Evolutionary conservation across 2,113 vertebrate genomes (phyloP).

Genomic region (Condylura cristata): DNA sequence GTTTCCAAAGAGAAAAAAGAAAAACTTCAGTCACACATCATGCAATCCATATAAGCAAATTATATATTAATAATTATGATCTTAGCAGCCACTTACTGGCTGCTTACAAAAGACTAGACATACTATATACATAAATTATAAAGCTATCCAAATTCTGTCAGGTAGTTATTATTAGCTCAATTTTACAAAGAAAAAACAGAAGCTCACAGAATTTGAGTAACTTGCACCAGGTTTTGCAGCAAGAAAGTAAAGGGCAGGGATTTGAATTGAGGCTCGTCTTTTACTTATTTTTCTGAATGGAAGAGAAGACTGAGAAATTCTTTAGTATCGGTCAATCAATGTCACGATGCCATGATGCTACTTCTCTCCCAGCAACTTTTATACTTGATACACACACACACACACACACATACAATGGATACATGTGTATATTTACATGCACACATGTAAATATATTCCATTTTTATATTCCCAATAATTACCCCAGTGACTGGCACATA

Average conservation of each 20-base stretch:
- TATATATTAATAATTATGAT: conserved; percentile 1
- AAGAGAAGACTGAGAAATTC: neutral
- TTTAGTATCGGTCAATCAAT: neutral
- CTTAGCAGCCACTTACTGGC: neutral
- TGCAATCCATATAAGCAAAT: conserved; percentile 26
- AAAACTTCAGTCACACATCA: neutral
- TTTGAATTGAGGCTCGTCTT: neutral
- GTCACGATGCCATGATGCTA: neutral
- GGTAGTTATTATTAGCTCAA: neutral
- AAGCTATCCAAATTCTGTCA: neutral
- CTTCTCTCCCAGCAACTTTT: neutral
- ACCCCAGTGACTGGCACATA: neutral
- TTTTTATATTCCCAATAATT: neutral
- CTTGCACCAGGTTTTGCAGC: neutral
- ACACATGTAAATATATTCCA: neutral
- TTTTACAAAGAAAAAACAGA: conserved; percentile 35
- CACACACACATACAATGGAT: neutral
- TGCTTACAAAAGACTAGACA: conserved; percentile 17
- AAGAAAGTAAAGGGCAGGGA: neutral
- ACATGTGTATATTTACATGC: no score
- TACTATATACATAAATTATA: neutral
- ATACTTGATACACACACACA: neutral
- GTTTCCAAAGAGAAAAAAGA: neutral
- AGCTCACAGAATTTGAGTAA: neutral
- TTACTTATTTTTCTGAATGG: conserved; percentile 12